Evolutionary conservation across 35 echinoderm and acorn worm genomes (phyloP).

Genomic region (Ptychodera flava): DNA sequence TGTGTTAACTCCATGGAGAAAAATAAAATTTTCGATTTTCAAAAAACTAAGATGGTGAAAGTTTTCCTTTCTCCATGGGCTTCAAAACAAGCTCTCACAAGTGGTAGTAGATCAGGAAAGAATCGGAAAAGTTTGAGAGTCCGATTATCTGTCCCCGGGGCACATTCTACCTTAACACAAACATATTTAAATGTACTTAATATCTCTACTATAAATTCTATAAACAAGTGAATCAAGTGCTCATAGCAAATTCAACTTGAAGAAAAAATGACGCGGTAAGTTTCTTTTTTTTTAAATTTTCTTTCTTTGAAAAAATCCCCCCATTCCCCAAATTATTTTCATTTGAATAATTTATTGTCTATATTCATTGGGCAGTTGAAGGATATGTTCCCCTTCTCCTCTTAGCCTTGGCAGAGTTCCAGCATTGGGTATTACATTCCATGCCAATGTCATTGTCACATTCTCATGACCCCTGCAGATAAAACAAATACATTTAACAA

Average conservation of each 20-base stretch:
- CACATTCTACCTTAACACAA: background rate
- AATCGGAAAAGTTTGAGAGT: no score
- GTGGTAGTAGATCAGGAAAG: no score
- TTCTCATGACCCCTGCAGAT: conserved; percentile 77
- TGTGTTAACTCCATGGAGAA: background rate
- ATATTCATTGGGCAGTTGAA: conserved; percentile 77
- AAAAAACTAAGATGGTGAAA: background rate
- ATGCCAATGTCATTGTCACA: conserved; percentile 77
- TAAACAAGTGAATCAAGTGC: no score
- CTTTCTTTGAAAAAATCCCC: no score
- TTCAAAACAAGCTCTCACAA: background rate
- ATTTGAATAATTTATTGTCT: no score
- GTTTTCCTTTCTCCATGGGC: background rate
- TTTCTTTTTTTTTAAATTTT: no score
- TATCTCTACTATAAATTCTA: no score
- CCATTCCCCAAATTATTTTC: no score
- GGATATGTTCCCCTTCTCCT: conserved; percentile 46
- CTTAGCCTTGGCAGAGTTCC: conserved; percentile 68
- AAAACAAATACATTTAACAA: conserved; percentile 23
- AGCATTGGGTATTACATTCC: conserved; percentile 94
- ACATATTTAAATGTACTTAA: no score
- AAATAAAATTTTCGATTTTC: background rate
- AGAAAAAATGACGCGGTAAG: no score
- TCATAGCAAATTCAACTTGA: no score
- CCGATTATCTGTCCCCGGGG: background rate